Conservation (phyloP, 2,888 invertebrate genomes). For the Agonopterix alstromeriana region DNA sequence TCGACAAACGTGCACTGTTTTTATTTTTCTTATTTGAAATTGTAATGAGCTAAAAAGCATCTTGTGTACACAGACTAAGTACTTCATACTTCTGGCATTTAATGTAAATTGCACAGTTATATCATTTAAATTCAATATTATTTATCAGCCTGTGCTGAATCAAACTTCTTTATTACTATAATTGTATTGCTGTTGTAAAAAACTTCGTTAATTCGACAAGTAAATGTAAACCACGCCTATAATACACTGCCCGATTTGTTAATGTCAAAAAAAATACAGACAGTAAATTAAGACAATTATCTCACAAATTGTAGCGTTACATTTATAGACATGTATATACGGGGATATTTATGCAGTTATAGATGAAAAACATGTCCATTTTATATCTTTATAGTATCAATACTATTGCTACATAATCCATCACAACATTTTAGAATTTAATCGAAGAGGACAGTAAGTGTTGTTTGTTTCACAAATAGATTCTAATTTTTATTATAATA, state of each 20-base stretch:
- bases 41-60: too few relatives aligned
- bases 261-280: not conserved
- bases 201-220: not conserved
- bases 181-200: too few relatives aligned
- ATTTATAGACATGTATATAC: conserved; percentile 25
- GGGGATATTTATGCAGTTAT: conserved; percentile 22
- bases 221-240: conserved; percentile 8
- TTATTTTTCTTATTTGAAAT: too few relatives aligned
- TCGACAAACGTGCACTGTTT: too few relatives aligned
- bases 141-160: too few relatives aligned
- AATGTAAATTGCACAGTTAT: too few relatives aligned
- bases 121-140: too few relatives aligned
- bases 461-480: conserved; percentile 20
- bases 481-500: not conserved
- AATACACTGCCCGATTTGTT: conserved; percentile 30
- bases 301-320: conserved; percentile 20
- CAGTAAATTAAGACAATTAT: conserved; percentile 12
- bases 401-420: conserved; percentile 21
- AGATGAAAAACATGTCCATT: conserved; percentile 38
- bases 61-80: too few relatives aligned
- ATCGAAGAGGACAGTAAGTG: conserved; percentile 13
- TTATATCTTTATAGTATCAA: conserved; percentile 33
- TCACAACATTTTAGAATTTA: conserved; percentile 28
- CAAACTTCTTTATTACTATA: too few relatives aligned
- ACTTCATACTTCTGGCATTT: too few relatives aligned